phyloP scores from a whole-genome alignment of 2,888 invertebrate genomes.

The Pantelozetes paolii region DNA sequence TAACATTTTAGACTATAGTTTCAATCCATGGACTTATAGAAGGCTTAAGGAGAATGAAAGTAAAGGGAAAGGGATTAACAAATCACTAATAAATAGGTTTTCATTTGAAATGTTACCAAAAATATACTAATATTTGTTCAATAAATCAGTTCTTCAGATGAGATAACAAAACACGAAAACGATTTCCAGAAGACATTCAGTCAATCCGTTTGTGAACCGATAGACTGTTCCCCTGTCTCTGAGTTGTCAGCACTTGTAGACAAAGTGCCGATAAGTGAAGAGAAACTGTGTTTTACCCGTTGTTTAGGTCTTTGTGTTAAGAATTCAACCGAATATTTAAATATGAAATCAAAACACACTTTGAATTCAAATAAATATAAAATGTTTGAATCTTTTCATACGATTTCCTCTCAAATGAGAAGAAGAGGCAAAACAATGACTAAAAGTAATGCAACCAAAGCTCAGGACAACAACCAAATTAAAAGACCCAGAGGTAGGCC shows the following conservation, averaged over 20 bases:
- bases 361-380: neutral
- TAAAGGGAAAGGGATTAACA: neutral
- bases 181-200: neutral
- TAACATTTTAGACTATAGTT: neutral
- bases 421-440: neutral
- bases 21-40: neutral
- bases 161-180: too few species aligned
- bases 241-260: too few species aligned
- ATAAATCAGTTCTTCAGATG: too few species aligned
- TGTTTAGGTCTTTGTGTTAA: neutral
- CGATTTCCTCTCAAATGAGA: neutral
- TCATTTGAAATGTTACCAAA: neutral
- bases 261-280: neutral
- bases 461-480: neutral
- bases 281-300: neutral
- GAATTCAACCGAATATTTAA: neutral
- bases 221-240: neutral
- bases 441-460: too few species aligned
- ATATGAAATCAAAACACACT: neutral
- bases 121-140: too few species aligned
- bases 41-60: neutral
- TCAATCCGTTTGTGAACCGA: neutral
- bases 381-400: neutral
- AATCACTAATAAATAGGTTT: neutral
- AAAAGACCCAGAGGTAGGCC: slow-evolving; percentile 1